phyloP scores from a whole-genome alignment of 2,797 vertebrate species.

The Brachyalestes nurse region DNA sequence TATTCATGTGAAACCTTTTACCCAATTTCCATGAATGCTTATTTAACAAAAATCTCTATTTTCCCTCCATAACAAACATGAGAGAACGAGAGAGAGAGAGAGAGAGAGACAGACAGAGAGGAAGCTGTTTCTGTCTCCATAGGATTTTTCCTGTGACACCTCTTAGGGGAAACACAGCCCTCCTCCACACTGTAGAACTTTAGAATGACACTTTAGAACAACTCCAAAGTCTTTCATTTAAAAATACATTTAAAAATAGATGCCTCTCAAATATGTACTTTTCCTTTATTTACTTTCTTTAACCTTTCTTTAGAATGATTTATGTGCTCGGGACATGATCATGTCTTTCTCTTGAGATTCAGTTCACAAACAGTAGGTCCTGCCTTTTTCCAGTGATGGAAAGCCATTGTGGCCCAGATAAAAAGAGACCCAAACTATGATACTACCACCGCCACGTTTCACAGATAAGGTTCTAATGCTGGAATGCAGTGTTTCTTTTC shows the following conservation, averaged over 20 bases:
- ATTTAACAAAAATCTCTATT: constrained; percentile 58
- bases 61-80: constrained; percentile 17
- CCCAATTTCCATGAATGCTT: constrained; percentile 62
- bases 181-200: not conserved
- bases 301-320: too few relatives aligned
- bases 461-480: too few relatives aligned
- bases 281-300: not conserved
- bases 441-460: too few relatives aligned
- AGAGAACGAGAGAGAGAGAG: not conserved
- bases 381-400: too few relatives aligned
- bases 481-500: too few relatives aligned
- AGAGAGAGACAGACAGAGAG: not conserved
- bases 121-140: not conserved
- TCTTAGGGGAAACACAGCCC: constrained; percentile 6
- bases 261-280: not conserved
- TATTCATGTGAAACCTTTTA: constrained; percentile 69
- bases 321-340: too few relatives aligned
- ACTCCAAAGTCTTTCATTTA: not conserved
- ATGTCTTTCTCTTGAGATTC: too few relatives aligned
- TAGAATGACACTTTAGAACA: not conserved
- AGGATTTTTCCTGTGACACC: constrained; percentile 9
- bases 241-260: constrained; percentile 4
- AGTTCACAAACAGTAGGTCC: too few relatives aligned
- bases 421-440: too few relatives aligned
- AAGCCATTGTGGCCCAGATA: too few relatives aligned